phyloP scores from a whole-genome alignment of 2,113 vertebrate species.

The Xerus inauris region DNA sequence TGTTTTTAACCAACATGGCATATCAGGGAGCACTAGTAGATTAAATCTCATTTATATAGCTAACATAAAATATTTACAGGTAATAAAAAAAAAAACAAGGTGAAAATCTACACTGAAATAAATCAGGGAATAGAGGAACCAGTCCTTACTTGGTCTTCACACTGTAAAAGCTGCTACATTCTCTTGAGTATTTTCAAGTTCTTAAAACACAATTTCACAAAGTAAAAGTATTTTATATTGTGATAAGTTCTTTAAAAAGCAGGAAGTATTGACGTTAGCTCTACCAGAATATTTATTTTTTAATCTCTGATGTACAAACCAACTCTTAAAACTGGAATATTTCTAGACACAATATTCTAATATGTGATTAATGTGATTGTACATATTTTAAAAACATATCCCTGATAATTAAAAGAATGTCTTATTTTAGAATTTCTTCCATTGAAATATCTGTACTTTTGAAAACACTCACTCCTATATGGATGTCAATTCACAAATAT shows the following conservation, averaged over 20 bases:
- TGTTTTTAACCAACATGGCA: not conserved
- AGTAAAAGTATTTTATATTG: conserved; percentile 16
- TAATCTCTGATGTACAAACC: conserved; percentile 46
- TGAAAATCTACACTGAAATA: not conserved
- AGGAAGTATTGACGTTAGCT: not conserved
- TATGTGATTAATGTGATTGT: not conserved
- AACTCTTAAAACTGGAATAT: conserved; percentile 31
- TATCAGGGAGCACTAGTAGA: not conserved
- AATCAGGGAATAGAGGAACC: not conserved
- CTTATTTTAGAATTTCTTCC: not conserved
- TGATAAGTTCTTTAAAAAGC: conserved; percentile 12
- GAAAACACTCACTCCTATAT: not conserved
- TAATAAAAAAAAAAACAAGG: conserved; percentile 14
- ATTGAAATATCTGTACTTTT: not conserved
- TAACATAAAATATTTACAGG: conserved; percentile 39
- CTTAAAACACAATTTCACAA: conserved; percentile 4
- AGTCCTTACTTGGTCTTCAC: not conserved
- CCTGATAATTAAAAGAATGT: conserved; percentile 3
- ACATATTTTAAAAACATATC: conserved; percentile 47
- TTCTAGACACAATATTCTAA: not conserved
- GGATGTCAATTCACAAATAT: conserved; percentile 32
- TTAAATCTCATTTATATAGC: not conserved
- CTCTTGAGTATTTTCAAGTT: not conserved
- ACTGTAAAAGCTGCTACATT: not conserved
- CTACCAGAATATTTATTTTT: conserved; percentile 40